Evolutionary conservation across 2,113 vertebrate genomes (phyloP).

Genomic region (Benitochromis conjunctus): DNA sequence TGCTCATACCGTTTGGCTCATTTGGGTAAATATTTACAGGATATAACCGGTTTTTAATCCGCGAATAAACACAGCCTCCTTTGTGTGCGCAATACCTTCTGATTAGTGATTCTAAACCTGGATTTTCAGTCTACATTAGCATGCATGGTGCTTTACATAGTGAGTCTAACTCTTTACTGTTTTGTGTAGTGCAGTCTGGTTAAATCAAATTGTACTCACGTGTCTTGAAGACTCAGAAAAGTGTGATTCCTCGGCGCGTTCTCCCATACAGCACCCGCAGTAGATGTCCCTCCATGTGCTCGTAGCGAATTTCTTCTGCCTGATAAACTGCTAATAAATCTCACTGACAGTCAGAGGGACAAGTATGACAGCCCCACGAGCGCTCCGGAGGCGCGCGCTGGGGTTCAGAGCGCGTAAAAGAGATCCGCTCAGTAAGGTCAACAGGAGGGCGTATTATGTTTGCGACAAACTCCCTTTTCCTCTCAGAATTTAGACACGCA

Average conservation of each 20-base stretch:
- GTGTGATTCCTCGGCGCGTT: not conserved
- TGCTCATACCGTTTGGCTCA: not conserved
- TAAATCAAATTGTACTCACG: conserved; percentile 36
- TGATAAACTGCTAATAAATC: not conserved
- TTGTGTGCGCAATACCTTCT: not conserved
- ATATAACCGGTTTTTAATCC: not conserved
- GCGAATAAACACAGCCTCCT: not conserved
- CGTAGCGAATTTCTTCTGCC: not conserved
- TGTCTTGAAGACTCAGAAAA: not conserved
- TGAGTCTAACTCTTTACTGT: not conserved
- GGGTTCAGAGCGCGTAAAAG: not conserved
- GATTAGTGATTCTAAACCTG: not conserved
- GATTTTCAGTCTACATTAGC: not conserved
- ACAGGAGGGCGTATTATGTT: not conserved
- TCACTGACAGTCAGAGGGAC: not conserved
- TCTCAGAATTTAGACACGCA: not conserved
- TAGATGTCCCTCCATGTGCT: not conserved
- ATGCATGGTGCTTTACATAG: not conserved
- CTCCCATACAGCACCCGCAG: not conserved
- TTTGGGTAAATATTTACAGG: not conserved
- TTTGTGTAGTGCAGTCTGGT: not conserved
- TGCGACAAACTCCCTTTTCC: not conserved
- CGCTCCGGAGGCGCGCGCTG: not conserved
- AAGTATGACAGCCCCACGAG: not conserved
- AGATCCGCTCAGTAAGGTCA: not conserved